Base-by-base conservation (phyloP, 2,888 invertebrate species). In the Plagodis dolabraria region DNA sequence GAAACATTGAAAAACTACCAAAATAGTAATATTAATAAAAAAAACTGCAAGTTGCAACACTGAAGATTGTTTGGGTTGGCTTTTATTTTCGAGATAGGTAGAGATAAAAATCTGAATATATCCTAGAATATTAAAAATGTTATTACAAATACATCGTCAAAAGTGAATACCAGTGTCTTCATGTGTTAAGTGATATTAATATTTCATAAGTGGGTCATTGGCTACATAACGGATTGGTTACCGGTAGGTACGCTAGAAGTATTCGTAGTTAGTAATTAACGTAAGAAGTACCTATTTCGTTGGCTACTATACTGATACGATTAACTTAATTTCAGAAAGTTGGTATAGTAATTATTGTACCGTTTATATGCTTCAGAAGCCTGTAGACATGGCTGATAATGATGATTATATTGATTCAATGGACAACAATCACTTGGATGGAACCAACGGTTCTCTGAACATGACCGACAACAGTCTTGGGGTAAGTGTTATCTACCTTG, bases 401-500 rank as follows among this genome's bases (percentile, higher is more conserved):
- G 92, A 90, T 79, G 92, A 92, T 78, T 92, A 89, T 89, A 85
- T 92, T 82, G 92, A 92, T 74, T 85, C 92, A 67, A 86, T 92
- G 79, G 92, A 92, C 74, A 91, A 89, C 83, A 91, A 92, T 87
- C 92, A 92, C 67, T 89, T 94, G 78, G 95, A 94, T 80, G 95
- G 94, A 75, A 92, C 94, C 64, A 95, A 95, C 89, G 95, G 95
- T 73, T 93, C 92, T 70, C 69, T 92, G 72, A 93, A 91, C 71
- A 91, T 92, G 89, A 90, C 89, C 71, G 93, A 93, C 80, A 89
- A 82, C 76, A 92, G 88, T 76, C 82, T 91, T 63, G 91, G 89
- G 67, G 92, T 92, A 73, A 90, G 92, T 85, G 57, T 57, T 64
- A 10, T 33, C 33, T 0, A 33, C 22, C 38, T 22, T 33, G 12